These are phyloP conservation scores for Orientallactaga bullata DNA, from an alignment of 2,113 vertebrate species.

Conservation along the genomic window DNA sequence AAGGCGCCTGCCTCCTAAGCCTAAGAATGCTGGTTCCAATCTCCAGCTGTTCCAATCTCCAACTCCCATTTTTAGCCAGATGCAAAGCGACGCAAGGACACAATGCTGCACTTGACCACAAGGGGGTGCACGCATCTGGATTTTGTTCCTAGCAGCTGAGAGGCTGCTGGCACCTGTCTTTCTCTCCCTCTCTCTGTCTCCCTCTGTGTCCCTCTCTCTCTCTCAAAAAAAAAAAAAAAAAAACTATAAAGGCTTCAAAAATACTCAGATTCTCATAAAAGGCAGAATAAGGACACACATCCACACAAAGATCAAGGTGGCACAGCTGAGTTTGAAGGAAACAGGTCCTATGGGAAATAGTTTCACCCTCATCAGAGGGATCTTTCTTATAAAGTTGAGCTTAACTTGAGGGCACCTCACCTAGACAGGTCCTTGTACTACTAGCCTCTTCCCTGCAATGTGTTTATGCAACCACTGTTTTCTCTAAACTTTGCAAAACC, in stretches of 20 bases:
- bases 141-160: too few species aligned
- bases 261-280: not conserved
- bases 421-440: not conserved
- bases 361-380: not conserved
- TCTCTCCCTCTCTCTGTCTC: too few species aligned
- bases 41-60: too few species aligned
- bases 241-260: not conserved
- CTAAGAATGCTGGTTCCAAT: too few species aligned
- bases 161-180: too few species aligned
- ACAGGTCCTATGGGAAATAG: not conserved
- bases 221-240: too few species aligned
- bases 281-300: not conserved
- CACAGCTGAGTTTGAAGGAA: not conserved
- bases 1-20: too few species aligned
- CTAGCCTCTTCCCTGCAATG: not conserved
- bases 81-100: too few species aligned
- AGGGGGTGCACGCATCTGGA: too few species aligned
- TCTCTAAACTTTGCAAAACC: slow-evolving; percentile 8
- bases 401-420: not conserved
- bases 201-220: too few species aligned
- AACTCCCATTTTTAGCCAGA: too few species aligned
- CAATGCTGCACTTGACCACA: too few species aligned
- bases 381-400: not conserved
- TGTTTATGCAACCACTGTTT: not conserved
- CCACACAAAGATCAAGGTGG: not conserved